A percentile compares a stretch with the other conserved stretches of the same genome.
These are phyloP conservation scores for Colinus virginianus DNA, from an alignment of 2,113 vertebrate genomes.

Conservation along the genomic window DNA sequence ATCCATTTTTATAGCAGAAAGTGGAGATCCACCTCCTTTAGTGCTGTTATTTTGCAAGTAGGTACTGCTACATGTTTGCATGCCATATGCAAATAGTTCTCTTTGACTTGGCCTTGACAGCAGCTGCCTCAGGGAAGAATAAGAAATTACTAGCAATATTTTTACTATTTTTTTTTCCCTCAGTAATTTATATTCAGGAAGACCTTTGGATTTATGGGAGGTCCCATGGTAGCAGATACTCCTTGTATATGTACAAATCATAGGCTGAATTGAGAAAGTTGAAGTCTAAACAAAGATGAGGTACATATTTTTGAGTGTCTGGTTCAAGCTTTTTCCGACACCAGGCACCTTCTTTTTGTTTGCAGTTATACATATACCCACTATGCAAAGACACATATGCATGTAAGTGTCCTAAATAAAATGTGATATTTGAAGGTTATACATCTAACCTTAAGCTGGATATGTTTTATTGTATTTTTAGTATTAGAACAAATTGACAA, in stretches of 20 bases:
- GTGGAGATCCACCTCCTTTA: not conserved
- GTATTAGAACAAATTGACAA: not conserved
- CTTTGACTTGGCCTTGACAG: not conserved
- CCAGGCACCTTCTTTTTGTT: not conserved
- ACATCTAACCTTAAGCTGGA: not conserved
- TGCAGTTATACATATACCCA: not conserved
- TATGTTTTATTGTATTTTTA: constrained; percentile 34
- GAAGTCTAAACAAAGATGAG: not conserved
- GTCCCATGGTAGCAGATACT: not conserved
- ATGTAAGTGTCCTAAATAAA: not conserved
- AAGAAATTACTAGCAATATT: not conserved
- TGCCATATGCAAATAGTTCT: not conserved
- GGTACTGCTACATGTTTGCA: not conserved
- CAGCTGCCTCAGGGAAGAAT: not conserved
- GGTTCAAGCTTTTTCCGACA: not conserved
- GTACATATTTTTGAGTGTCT: not conserved
- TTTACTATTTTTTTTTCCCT: not conserved
- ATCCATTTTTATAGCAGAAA: not conserved
- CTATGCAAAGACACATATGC: not conserved
- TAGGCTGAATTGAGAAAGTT: not conserved
- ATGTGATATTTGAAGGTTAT: not conserved
- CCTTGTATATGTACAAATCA: not conserved
- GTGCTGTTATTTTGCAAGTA: not conserved
- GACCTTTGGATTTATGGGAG: not conserved
- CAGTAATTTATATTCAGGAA: not conserved